Evolutionary conservation across 1,140 invertebrate species (phyloP).

Genomic region (Olivierus martensii): DNA sequence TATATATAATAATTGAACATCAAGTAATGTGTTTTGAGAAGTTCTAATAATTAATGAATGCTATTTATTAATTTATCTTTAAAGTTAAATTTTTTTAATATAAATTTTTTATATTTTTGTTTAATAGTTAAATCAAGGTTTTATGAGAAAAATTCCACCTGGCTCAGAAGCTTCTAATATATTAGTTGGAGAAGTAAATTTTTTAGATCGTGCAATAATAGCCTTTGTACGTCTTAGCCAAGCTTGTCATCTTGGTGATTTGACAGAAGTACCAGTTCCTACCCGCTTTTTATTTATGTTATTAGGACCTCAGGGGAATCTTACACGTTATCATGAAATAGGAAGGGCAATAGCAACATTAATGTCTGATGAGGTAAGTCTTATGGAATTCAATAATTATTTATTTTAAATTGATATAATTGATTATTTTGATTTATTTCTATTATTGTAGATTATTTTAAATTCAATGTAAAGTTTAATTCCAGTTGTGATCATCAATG

Average conservation of each 20-base stretch:
- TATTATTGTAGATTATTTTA: too few relatives aligned
- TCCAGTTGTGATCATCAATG: too few relatives aligned
- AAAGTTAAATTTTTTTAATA: too few relatives aligned
- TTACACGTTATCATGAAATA: slow-evolving; percentile 87
- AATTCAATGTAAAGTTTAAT: too few relatives aligned
- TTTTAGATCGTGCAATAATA: slow-evolving; percentile 76
- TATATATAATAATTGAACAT: too few relatives aligned
- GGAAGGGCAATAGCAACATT: slow-evolving; percentile 96
- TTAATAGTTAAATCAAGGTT: slow-evolving; percentile 66
- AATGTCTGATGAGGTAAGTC: slow-evolving; percentile 82
- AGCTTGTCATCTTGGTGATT: slow-evolving; percentile 76
- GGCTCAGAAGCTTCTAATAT: slow-evolving; percentile 96
- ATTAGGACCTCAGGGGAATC: slow-evolving; percentile 67
- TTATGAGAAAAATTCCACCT: slow-evolving; percentile 94
- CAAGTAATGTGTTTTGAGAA: too few relatives aligned
- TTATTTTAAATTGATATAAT: not conserved
- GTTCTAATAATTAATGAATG: too few relatives aligned
- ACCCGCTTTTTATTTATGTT: slow-evolving; percentile 91
- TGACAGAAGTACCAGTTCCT: slow-evolving; percentile 94
- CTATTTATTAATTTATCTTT: too few relatives aligned
- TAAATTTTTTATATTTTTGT: too few relatives aligned
- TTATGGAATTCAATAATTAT: not conserved
- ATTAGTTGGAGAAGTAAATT: slow-evolving; percentile 93
- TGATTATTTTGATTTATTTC: too few relatives aligned
- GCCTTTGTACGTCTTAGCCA: slow-evolving; percentile 85